Evolutionary conservation across 2,797 vertebrate species (phyloP).

Genomic region (Centropyge bicolor): DNA sequence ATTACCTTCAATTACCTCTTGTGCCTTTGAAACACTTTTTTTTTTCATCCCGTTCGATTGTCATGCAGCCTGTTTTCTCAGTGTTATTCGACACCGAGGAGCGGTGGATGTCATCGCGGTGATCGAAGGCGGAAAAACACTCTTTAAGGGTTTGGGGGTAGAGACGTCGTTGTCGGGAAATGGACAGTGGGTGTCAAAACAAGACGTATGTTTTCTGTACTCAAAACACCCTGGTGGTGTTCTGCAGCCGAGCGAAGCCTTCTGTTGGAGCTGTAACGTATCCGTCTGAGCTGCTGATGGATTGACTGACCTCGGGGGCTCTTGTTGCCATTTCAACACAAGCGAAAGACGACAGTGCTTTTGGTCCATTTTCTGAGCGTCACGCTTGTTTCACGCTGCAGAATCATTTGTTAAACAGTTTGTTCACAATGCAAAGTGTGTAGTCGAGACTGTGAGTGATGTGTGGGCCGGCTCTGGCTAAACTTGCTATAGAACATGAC

Average conservation of each 20-base stretch:
- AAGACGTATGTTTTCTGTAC: slow-evolving; percentile 30
- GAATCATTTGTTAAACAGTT: slow-evolving; percentile 21
- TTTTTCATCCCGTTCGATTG: slow-evolving; percentile 38
- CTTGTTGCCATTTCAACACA: slow-evolving; percentile 34
- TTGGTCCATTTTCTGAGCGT: slow-evolving; percentile 18
- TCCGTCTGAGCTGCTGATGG: slow-evolving; percentile 49
- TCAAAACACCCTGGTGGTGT: neutral
- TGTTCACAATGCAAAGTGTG: neutral
- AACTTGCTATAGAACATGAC: too few relatives aligned
- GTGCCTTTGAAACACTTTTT: slow-evolving; percentile 42
- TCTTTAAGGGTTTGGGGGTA: neutral
- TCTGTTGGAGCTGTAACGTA: slow-evolving; percentile 55
- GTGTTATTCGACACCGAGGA: slow-evolving; percentile 44
- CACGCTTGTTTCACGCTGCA: slow-evolving; percentile 9
- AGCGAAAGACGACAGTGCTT: slow-evolving; percentile 30
- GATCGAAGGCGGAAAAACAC: slow-evolving; percentile 24
- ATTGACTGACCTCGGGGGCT: slow-evolving; percentile 53
- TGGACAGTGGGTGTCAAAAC: neutral
- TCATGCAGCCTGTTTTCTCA: slow-evolving; percentile 7
- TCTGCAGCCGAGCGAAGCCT: slow-evolving; percentile 27
- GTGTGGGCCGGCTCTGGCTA: too few relatives aligned
- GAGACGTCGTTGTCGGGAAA: slow-evolving; percentile 1
- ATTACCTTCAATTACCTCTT: slow-evolving; percentile 59
- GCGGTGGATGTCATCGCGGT: neutral
- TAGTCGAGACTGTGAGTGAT: too few relatives aligned